Percentiles rank a stretch among this genome's conserved stretches.
phyloP scores from a whole-genome alignment of 2,797 vertebrate genomes.

The Xenentodon cancila region DNA sequence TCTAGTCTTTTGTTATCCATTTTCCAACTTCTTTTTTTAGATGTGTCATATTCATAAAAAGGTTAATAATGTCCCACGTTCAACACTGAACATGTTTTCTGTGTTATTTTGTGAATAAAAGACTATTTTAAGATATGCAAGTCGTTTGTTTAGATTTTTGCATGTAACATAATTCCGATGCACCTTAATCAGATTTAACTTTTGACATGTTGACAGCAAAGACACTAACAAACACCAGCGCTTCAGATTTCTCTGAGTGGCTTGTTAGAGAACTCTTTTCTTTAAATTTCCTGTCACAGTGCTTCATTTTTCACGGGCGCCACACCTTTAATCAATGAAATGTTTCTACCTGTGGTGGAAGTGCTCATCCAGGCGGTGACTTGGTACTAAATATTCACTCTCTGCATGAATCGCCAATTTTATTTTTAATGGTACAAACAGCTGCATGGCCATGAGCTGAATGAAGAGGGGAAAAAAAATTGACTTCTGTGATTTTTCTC shows the following conservation, averaged over 20 bases:
- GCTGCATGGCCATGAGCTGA: not conserved
- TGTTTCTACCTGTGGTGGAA: slow-evolving; percentile 3
- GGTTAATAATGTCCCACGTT: too few species aligned
- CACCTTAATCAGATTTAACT: too few species aligned
- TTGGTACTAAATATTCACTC: not conserved
- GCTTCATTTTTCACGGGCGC: slow-evolving; percentile 11
- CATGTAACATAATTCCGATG: too few species aligned
- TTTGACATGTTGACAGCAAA: too few species aligned
- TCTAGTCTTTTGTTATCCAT: too few species aligned
- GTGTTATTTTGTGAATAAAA: too few species aligned
- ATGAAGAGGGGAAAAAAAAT: not conserved
- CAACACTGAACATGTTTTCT: too few species aligned
- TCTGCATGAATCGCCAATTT: not conserved
- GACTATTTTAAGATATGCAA: too few species aligned
- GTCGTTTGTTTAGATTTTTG: too few species aligned
- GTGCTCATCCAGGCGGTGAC: not conserved
- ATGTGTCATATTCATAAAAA: too few species aligned
- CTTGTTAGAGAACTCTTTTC: slow-evolving; percentile 11
- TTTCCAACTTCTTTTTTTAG: too few species aligned
- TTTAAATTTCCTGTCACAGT: slow-evolving; percentile 10
- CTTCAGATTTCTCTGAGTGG: not conserved
- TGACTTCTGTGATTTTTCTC: slow-evolving; percentile 2
- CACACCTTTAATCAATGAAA: slow-evolving; percentile 17
- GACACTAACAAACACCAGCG: not conserved
- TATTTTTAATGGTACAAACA: not conserved